These are phyloP conservation scores for Indri indri DNA, from an alignment of 2,113 vertebrate genomes.

Conservation along the genomic window DNA sequence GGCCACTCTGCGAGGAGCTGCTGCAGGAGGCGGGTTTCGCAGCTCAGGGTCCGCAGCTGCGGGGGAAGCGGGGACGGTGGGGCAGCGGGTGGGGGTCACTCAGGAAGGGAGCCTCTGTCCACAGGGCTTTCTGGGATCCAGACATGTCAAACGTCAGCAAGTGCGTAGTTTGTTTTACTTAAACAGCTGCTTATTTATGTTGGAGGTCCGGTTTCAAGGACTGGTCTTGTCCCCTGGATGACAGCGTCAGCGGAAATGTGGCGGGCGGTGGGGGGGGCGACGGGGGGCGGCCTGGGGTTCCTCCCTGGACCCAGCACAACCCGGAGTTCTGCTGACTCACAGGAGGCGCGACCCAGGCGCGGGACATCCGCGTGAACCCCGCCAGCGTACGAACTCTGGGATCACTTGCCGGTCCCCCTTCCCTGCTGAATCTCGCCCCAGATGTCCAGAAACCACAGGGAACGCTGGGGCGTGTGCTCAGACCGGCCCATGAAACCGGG, in stretches of 20 bases:
- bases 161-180: neutral
- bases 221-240: neutral
- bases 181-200: conserved; percentile 21
- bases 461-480: accelerated
- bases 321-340: neutral
- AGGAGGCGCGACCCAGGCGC: neutral
- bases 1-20: neutral
- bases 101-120: neutral
- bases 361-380: neutral
- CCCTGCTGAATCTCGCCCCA: neutral
- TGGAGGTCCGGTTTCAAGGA: neutral
- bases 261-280: accelerated
- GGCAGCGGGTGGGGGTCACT: neutral
- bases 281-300: neutral
- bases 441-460: neutral
- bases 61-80: too few species aligned
- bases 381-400: neutral
- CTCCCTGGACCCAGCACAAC: neutral
- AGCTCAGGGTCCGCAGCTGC: neutral
- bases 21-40: neutral
- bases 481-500: neutral
- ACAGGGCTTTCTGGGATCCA: neutral
- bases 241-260: neutral
- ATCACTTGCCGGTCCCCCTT: neutral
- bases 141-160: conserved; percentile 23